Conservation (phyloP, 2,888 invertebrate species). For the Cantharis rustica region DNA sequence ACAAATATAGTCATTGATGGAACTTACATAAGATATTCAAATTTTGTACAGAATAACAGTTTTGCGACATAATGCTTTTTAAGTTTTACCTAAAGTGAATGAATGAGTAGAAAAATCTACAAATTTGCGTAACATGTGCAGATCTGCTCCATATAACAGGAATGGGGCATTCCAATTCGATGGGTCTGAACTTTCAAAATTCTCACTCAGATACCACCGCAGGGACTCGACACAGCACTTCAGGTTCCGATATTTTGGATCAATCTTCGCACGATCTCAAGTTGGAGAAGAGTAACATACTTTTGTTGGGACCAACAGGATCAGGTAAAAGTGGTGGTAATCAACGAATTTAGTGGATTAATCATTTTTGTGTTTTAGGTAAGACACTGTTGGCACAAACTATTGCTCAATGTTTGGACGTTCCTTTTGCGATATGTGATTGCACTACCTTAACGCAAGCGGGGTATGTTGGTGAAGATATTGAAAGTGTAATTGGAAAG, state of each 20-base stretch:
- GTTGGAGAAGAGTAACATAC: slow-evolving; percentile 95
- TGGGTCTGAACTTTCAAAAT: slow-evolving; percentile 62
- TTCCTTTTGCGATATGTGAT: slow-evolving; percentile 99
- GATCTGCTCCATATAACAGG: slow-evolving; percentile 88
- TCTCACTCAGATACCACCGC: slow-evolving; percentile 43
- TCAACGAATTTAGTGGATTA: neutral
- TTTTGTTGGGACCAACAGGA: slow-evolving; percentile 95
- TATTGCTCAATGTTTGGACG: slow-evolving; percentile 95
- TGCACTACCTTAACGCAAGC: slow-evolving; percentile 96
- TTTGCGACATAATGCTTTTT: neutral
- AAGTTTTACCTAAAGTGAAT: neutral
- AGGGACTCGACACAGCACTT: slow-evolving; percentile 35
- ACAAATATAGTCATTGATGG: too few species aligned
- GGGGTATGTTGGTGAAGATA: slow-evolving; percentile 99
- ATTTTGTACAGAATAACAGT: too few species aligned
- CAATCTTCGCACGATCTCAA: slow-evolving; percentile 80
- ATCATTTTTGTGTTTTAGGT: slow-evolving; percentile 55
- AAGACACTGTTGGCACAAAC: slow-evolving; percentile 98
- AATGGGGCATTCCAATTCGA: slow-evolving; percentile 69
- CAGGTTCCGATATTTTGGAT: slow-evolving; percentile 82
- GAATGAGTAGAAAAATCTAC: slow-evolving; percentile 4
- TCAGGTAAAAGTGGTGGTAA: slow-evolving; percentile 68
- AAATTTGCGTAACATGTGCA: slow-evolving; percentile 50
- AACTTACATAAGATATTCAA: too few species aligned
- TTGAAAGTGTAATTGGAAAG: slow-evolving; percentile 97